Percentiles rank a stretch among this genome's conserved stretches.
These are phyloP conservation scores for Aspidiotus destructor DNA, from an alignment of 2,888 invertebrate genomes.

Conservation along the genomic window DNA sequence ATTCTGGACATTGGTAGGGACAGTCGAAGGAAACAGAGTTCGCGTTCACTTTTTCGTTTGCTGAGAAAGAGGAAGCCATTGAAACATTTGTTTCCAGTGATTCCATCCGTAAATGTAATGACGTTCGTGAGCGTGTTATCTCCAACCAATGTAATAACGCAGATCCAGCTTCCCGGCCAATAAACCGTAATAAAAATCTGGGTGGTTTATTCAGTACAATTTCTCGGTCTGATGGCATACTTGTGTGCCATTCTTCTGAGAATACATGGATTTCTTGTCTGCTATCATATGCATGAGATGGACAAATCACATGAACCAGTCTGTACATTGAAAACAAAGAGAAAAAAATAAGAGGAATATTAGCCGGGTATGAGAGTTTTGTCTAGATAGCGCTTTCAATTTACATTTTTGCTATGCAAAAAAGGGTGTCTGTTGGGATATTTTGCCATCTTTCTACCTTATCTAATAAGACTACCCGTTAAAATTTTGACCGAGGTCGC, in stretches of 20 bases:
- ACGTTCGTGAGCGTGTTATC: constrained; percentile 54
- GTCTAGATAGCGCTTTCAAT: too few species aligned
- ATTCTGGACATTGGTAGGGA: constrained; percentile 62
- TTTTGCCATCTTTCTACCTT: too few species aligned
- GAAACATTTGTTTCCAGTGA: constrained; percentile 30
- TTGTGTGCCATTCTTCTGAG: constrained; percentile 64
- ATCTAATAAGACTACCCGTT: too few species aligned
- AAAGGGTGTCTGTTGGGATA: too few species aligned
- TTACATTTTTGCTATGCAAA: too few species aligned
- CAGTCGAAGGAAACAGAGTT: constrained; percentile 52
- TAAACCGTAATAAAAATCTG: constrained; percentile 67
- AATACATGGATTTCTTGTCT: constrained; percentile 65
- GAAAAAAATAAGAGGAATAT: not conserved
- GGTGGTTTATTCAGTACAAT: constrained; percentile 34
- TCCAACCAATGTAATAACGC: constrained; percentile 66
- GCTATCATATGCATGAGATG: constrained; percentile 55
- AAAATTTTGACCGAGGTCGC: too few species aligned
- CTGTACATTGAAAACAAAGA: constrained; percentile 39
- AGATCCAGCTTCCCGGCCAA: constrained; percentile 62
- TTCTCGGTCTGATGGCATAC: constrained; percentile 7
- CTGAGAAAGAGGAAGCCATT: constrained; percentile 22
- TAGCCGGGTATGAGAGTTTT: too few species aligned
- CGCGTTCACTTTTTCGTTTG: constrained; percentile 1
- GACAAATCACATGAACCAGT: constrained; percentile 60
- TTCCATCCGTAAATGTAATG: constrained; percentile 20